These are phyloP conservation scores for Drosophila tanythrix DNA, from an alignment of 2,888 invertebrate species.

Conservation along the genomic window DNA sequence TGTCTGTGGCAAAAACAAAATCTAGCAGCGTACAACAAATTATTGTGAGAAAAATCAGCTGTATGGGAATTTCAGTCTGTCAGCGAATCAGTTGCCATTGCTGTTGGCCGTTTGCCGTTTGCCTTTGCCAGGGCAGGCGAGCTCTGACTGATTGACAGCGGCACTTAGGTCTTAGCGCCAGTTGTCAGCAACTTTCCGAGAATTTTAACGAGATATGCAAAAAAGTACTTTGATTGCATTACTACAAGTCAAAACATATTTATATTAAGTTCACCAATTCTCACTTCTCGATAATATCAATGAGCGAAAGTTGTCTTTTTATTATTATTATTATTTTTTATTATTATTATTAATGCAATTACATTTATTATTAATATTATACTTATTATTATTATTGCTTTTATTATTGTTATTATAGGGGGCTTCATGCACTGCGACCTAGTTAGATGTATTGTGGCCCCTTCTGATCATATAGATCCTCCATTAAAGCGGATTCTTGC, in stretches of 20 bases:
- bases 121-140: not conserved
- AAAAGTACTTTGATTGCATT: not conserved
- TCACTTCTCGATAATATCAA: not conserved
- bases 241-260: not conserved
- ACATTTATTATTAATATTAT: not conserved
- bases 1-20: constrained; percentile 60
- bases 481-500: too few relatives aligned
- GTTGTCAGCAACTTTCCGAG: constrained; percentile 12
- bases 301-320: not conserved
- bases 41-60: constrained; percentile 80
- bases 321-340: not conserved
- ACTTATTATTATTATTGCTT: not conserved
- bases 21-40: constrained; percentile 72
- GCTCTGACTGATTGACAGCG: constrained; percentile 55
- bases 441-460: too few relatives aligned
- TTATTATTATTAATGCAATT: too few relatives aligned
- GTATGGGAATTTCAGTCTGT: constrained; percentile 52
- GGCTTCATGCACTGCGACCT: too few relatives aligned
- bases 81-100: constrained; percentile 49
- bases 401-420: not conserved
- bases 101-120: constrained; percentile 1
- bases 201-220: not conserved
- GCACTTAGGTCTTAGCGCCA: constrained; percentile 37
- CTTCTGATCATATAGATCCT: too few relatives aligned
- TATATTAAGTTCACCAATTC: not conserved